Conservation (phyloP, 2,113 vertebrate genomes). For the Saguinus midas region DNA sequence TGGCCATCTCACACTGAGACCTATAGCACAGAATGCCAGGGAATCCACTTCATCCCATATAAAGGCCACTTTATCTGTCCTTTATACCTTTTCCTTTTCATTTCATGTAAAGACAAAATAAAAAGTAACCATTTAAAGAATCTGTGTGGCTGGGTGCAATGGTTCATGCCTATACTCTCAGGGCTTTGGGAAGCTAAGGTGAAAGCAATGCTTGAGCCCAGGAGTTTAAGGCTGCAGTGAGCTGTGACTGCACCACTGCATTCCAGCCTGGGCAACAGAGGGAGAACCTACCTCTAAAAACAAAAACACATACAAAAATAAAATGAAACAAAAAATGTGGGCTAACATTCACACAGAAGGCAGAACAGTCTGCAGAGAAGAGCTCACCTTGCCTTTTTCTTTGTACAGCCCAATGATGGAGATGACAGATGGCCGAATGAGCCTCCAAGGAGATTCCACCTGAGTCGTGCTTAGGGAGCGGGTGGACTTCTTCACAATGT, state of each 20-base stretch:
- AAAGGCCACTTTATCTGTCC: not conserved
- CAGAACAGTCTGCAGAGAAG: not conserved
- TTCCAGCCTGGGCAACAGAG: too few relatives aligned
- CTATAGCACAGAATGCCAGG: not conserved
- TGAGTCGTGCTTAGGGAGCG: conserved; percentile 96
- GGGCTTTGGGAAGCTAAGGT: too few relatives aligned
- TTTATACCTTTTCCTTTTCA: not conserved
- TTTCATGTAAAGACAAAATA: not conserved
- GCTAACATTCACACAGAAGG: not conserved
- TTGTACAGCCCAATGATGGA: conserved; percentile 99
- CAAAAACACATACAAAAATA: not conserved
- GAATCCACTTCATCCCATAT: not conserved
- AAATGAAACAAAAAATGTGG: not conserved
- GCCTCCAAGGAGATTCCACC: conserved; percentile 97
- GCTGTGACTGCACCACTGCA: too few relatives aligned
- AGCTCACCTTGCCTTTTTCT: conserved; percentile 96
- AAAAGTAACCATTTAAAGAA: not conserved
- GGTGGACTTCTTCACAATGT: conserved; percentile 95
- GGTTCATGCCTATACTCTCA: too few relatives aligned
- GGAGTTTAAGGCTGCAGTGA: too few relatives aligned
- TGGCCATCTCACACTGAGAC: not conserved
- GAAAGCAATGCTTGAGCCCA: too few relatives aligned
- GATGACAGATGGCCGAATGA: conserved; percentile 97
- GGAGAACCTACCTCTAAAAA: too few relatives aligned
- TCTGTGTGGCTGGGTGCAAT: too few relatives aligned